phyloP scores from a whole-genome alignment of 1,140 invertebrate species.

The Temnothorax longispinosus region DNA sequence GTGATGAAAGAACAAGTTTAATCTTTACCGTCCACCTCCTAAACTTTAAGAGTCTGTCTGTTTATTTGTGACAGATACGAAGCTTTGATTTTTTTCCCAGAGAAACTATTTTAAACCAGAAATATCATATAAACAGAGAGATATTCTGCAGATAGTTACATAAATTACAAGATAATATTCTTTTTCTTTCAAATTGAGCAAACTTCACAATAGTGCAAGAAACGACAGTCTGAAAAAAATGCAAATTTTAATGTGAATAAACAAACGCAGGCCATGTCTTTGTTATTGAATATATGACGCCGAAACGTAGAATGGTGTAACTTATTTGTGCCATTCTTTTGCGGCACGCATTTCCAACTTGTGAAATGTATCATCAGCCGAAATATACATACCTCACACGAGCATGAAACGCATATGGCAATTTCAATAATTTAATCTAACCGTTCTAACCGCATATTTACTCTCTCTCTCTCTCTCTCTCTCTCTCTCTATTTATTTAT shows the following conservation, averaged over 20 bases:
- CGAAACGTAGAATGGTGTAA: neutral
- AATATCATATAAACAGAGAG: neutral
- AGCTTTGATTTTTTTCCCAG: neutral
- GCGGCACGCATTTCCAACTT: neutral
- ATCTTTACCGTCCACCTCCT: neutral
- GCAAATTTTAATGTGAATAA: neutral
- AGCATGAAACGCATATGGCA: neutral
- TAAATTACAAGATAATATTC: neutral
- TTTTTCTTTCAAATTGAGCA: neutral
- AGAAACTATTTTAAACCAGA: neutral
- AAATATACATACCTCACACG: neutral
- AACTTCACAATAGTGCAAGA: neutral
- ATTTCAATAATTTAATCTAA: constrained; percentile 8
- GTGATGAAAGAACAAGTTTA: neutral
- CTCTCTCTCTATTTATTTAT: constrained; percentile 2
- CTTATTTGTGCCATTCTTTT: neutral
- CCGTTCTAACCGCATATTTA: neutral
- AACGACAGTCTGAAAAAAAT: neutral
- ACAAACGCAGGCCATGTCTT: neutral
- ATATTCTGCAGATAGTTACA: neutral
- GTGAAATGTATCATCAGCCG: neutral
- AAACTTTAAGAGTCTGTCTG: neutral
- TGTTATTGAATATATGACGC: neutral
- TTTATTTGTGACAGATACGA: neutral
- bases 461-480: neutral